Percentiles rank a stretch among this genome's conserved stretches.
These are phyloP conservation scores for Listronotus bonariensis DNA, from an alignment of 1,140 invertebrate species.

Conservation along the genomic window DNA sequence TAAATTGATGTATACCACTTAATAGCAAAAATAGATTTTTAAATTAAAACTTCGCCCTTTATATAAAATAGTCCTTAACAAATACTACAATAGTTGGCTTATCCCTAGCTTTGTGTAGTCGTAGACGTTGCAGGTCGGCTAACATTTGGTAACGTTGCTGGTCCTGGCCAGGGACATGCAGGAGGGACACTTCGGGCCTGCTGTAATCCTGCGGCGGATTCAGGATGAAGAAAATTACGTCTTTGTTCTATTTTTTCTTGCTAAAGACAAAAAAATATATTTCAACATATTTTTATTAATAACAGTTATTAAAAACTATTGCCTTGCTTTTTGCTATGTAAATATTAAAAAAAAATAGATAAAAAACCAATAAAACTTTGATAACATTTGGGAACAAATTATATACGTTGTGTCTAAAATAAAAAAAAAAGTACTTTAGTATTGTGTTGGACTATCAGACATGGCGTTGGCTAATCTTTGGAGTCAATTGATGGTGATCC, in stretches of 20 bases:
- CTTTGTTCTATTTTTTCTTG: constrained; percentile 71
- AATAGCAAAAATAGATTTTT: not conserved
- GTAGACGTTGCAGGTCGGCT: constrained; percentile 54
- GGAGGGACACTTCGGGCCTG: constrained; percentile 53
- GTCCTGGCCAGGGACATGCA: constrained; percentile 53
- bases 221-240: constrained; percentile 82
- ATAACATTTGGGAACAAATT: no score
- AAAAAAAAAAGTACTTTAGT: no score
- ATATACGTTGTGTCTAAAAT: no score
- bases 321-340: no score
- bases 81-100: constrained; percentile 34
- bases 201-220: constrained; percentile 69
- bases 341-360: no score
- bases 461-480: no score
- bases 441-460: no score
- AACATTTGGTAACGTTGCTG: constrained; percentile 50
- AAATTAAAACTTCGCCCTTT: constrained; percentile 22
- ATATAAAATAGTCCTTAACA: constrained; percentile 28
- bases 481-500: no score
- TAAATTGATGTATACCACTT: no score
- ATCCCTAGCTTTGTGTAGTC: constrained; percentile 47
- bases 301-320: no score
- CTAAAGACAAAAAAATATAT: constrained; percentile 31
- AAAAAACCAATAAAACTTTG: no score
- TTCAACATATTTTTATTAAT: no score